These are phyloP conservation scores for Pseudochromis fuscus DNA, from an alignment of 2,797 vertebrate genomes.

Conservation along the genomic window DNA sequence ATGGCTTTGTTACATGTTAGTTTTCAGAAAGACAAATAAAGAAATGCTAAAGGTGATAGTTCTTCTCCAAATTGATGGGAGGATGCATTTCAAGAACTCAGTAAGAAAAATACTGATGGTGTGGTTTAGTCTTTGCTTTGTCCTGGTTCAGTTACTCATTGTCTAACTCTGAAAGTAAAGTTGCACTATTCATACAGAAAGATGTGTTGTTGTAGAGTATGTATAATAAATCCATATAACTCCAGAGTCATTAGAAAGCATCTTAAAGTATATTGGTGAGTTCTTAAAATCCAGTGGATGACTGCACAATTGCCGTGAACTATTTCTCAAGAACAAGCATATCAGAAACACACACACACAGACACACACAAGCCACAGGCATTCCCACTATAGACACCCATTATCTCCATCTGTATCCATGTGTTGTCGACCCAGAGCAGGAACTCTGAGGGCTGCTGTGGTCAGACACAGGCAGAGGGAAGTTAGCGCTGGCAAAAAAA, in stretches of 20 bases:
- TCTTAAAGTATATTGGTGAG: background rate
- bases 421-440: slow-evolving; percentile 73
- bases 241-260: slow-evolving; percentile 9
- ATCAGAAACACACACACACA: slow-evolving; percentile 37
- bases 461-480: slow-evolving; percentile 74
- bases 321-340: slow-evolving; percentile 41
- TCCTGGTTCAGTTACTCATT: background rate
- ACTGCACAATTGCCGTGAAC: slow-evolving; percentile 29
- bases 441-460: slow-evolving; percentile 78
- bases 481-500: slow-evolving; percentile 79
- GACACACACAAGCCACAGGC: slow-evolving; percentile 68
- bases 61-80: too few relatives aligned
- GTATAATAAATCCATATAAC: background rate
- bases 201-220: background rate
- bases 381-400: slow-evolving; percentile 76
- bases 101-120: too few relatives aligned
- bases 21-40: too few relatives aligned
- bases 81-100: too few relatives aligned
- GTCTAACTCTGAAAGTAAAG: background rate
- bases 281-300: slow-evolving; percentile 24
- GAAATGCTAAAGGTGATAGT: too few relatives aligned
- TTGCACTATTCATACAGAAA: background rate
- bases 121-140: too few relatives aligned
- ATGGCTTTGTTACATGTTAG: too few relatives aligned
- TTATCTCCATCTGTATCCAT: slow-evolving; percentile 72